These are phyloP conservation scores for Ptychoptera albimana DNA, from an alignment of 2,888 invertebrate species.

Conservation along the genomic window DNA sequence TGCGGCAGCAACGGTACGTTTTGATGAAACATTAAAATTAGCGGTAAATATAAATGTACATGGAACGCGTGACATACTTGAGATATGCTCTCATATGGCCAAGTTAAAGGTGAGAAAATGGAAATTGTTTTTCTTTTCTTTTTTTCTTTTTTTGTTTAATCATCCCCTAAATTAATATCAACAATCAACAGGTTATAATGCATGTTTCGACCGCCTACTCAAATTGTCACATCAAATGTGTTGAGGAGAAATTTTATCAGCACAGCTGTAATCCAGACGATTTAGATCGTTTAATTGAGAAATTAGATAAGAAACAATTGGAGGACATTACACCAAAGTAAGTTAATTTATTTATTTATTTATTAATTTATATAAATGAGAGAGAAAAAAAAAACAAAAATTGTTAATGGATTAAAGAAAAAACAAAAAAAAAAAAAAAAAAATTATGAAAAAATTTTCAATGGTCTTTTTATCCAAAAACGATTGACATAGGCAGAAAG, in stretches of 20 bases:
- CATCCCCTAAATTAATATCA: no score
- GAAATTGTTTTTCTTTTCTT: no score
- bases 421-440: no score
- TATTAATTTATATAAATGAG: no score
- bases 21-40: slow-evolving; percentile 50
- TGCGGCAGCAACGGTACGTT: slow-evolving; percentile 76
- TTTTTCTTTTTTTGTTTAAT: slow-evolving; percentile 7
- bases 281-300: slow-evolving; percentile 20
- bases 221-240: slow-evolving; percentile 34
- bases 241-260: slow-evolving; percentile 30
- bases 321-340: slow-evolving; percentile 17
- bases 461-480: no score
- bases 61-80: slow-evolving; percentile 46
- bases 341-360: neutral
- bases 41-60: slow-evolving; percentile 54
- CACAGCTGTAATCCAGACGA: slow-evolving; percentile 23
- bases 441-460: no score
- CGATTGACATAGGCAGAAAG: no score
- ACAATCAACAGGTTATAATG: slow-evolving; percentile 34
- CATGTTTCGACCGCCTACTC: slow-evolving; percentile 56
- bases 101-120: slow-evolving; percentile 43
- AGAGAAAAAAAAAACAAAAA: no score
- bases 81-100: slow-evolving; percentile 44
- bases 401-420: no score
- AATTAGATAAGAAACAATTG: slow-evolving; percentile 22